Percentiles rank a stretch among this genome's conserved stretches.
Conservation (phyloP, 2,888 invertebrate genomes). For the Dichetophora obliterata region DNA sequence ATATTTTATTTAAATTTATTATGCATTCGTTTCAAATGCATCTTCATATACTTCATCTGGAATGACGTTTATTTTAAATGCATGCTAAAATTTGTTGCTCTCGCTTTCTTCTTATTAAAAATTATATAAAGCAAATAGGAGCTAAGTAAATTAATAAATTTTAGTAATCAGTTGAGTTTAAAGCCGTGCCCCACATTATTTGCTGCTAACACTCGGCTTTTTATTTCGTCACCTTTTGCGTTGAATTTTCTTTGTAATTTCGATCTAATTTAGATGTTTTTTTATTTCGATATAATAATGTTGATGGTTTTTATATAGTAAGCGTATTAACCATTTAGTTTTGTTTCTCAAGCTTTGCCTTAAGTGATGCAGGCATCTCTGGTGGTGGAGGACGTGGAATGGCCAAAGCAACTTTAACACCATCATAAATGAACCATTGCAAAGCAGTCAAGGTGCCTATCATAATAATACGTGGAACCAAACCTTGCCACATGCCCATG, state of each 20-base stretch:
- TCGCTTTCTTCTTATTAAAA: conserved; percentile 29
- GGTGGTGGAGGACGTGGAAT: conserved; percentile 92
- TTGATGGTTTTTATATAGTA: conserved; percentile 23
- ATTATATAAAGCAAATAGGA: conserved; percentile 16
- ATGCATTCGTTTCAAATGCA: conserved; percentile 18
- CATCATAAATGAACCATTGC: conserved; percentile 94
- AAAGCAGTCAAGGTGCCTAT: conserved; percentile 91
- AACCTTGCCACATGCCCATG: conserved; percentile 85
- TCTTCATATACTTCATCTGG: conserved; percentile 15
- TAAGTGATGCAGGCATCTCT: conserved; percentile 90
- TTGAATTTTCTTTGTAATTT: conserved; percentile 35
- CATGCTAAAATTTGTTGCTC: conserved; percentile 6
- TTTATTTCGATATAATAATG: conserved; percentile 7
- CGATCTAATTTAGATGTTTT: conserved; percentile 22
- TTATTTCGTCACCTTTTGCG: conserved; percentile 39
- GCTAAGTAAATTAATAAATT: conserved; percentile 12
- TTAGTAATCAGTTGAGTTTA: too few species aligned
- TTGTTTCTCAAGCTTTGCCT: conserved; percentile 63
- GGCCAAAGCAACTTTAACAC: conserved; percentile 82
- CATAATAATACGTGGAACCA: conserved; percentile 90
- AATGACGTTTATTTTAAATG: conserved; percentile 30
- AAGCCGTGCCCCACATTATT: conserved; percentile 14
- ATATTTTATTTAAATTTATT: conserved; percentile 41
- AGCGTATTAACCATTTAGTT: conserved; percentile 42
- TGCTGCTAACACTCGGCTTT: conserved; percentile 10